A percentile compares a stretch with the other conserved stretches of the same genome.
phyloP scores from a whole-genome alignment of 1,140 invertebrate genomes.

The Medauroidea extradentata region DNA sequence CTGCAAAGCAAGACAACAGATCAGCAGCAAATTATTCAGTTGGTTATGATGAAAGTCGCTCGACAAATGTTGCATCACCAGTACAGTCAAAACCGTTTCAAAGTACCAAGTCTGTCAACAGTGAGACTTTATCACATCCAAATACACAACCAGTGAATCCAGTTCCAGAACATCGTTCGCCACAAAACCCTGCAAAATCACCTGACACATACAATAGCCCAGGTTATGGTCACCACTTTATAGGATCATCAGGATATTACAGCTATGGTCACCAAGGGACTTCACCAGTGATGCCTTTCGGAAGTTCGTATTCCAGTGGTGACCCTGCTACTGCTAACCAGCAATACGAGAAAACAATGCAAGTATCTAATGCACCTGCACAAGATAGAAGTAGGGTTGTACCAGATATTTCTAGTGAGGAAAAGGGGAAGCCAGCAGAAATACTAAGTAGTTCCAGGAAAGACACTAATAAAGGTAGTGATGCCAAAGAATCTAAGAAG shows the following conservation, averaged over 20 bases:
- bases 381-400: background rate
- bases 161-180: background rate
- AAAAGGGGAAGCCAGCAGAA: too few relatives aligned
- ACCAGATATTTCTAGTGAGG: too few relatives aligned
- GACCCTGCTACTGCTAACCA: too few relatives aligned
- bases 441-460: background rate
- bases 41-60: too few relatives aligned
- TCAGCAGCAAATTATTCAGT: too few relatives aligned
- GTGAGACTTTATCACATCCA: too few relatives aligned
- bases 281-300: background rate
- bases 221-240: slow-evolving; percentile 11
- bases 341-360: background rate
- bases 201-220: slow-evolving; percentile 18
- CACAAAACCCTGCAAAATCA: background rate
- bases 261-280: background rate
- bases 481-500: background rate
- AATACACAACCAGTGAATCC: background rate
- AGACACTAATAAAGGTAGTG: background rate
- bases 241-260: background rate
- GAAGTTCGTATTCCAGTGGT: slow-evolving; percentile 1
- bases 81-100: too few relatives aligned
- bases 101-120: too few relatives aligned
- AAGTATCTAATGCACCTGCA: too few relatives aligned
- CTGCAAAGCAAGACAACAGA: too few relatives aligned
- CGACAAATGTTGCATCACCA: too few relatives aligned